Base-by-base conservation (phyloP, 2,113 vertebrate species). In the Cettia cetti region DNA sequence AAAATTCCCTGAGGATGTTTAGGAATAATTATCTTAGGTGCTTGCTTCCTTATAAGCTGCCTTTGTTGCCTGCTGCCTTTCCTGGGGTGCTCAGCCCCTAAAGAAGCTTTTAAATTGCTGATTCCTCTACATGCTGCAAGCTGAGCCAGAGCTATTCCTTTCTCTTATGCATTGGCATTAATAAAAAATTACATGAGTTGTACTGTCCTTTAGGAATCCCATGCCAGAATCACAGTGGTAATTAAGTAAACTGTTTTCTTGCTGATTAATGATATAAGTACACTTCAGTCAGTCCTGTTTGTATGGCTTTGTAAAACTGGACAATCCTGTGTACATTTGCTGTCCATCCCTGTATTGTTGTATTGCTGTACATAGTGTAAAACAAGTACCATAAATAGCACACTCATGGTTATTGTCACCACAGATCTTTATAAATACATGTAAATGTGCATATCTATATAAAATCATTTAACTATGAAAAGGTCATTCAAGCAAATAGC, bases 1-100 rank as follows among this genome's bases (percentile, higher is more conserved):
- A 82, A 92, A 95, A 89, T 65, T 33, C 76, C 66, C 54, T 69
- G 78, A 69, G 94, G 94, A 57, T 79, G 33, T 95, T 91, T 85
- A 89, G 70, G 12, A 64, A 70, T 85, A 92, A 94, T 94, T 92
- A 72, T 85, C 63, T 91, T 61, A 65, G 84, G 50, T 82, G 70
- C 31, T 95, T 82, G 70, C 31, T 95, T 87, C 52, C 59, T 64
- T 64, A 40, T 56, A 28, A 75, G 37, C 21, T 60, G 53, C 45
- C 28, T 77, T 68, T 60, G n/a, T 70, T 88, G 42, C 63, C 30
- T 82, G 6, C 45, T 82, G 70, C 61, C 72, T 54, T 72, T 54
- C 15, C 59, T 44, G 54, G 26, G 35, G 82, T 80, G 49, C 15
- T 61, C 31, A 72, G 8, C n/a, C 61, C 65, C n/a, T 56, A 14